Evolutionary conservation across 2,888 invertebrate genomes (phyloP).

Genomic region (Eueremaeus valkanovi): DNA sequence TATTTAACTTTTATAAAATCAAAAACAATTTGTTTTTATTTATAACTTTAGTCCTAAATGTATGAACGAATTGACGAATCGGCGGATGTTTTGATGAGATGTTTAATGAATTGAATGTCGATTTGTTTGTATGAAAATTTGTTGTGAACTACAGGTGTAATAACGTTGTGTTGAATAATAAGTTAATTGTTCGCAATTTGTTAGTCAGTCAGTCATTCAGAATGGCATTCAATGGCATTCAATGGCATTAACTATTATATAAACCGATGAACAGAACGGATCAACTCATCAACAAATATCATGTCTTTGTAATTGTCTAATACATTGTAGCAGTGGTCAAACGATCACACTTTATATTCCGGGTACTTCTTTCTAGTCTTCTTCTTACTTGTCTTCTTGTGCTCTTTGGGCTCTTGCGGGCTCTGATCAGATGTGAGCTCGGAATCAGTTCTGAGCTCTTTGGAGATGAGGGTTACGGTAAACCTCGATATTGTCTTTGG

Average conservation of each 20-base stretch:
- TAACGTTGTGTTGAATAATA: background rate
- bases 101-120: background rate
- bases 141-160: background rate
- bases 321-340: no score
- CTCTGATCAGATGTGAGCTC: background rate
- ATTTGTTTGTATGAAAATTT: background rate
- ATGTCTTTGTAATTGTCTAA: no score
- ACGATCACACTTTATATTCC: slow-evolving; percentile 10
- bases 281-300: no score
- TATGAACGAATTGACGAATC: background rate
- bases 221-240: background rate
- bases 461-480: slow-evolving; percentile 37
- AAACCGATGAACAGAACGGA: no score
- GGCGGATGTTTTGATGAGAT: background rate
- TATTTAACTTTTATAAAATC: background rate
- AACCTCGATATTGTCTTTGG: slow-evolving; percentile 40
- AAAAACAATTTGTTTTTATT: background rate
- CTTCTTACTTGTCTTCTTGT: background rate
- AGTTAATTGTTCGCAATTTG: slow-evolving; percentile 27
- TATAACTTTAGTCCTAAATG: slow-evolving; percentile 8
- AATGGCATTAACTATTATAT: background rate
- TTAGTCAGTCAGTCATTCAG: slow-evolving; percentile 1
- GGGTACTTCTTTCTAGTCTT: slow-evolving; percentile 10
- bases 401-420: background rate
- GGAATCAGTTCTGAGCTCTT: background rate